Percentiles rank a stretch among this genome's conserved stretches.
phyloP scores from a whole-genome alignment of 2,888 invertebrate genomes.

The Lasioglossum morio region DNA sequence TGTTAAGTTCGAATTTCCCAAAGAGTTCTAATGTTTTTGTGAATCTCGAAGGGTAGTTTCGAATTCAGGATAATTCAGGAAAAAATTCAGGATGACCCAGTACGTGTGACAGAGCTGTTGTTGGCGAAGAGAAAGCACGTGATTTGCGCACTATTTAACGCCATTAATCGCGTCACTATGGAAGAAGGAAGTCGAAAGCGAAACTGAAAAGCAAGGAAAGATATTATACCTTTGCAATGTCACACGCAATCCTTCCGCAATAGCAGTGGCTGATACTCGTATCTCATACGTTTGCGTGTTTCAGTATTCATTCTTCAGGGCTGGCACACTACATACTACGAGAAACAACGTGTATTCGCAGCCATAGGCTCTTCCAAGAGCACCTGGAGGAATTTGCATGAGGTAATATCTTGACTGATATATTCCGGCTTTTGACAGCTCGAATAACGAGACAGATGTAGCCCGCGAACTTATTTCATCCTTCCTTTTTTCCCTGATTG shows the following conservation, averaged over 20 bases:
- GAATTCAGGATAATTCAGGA: background rate
- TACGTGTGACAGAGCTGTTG: background rate
- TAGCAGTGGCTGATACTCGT: slow-evolving; percentile 41
- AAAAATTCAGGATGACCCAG: background rate
- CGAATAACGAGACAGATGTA: slow-evolving; percentile 66
- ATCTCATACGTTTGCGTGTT: slow-evolving; percentile 58
- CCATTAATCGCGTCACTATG: slow-evolving; percentile 26
- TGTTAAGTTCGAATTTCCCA: background rate
- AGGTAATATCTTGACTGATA: slow-evolving; percentile 81
- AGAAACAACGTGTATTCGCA: slow-evolving; percentile 11
- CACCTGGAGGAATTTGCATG: slow-evolving; percentile 78
- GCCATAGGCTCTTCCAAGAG: slow-evolving; percentile 29
- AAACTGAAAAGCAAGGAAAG: slow-evolving; percentile 47
- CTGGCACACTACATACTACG: background rate
- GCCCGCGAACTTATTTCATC: slow-evolving; percentile 75
- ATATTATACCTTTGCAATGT: slow-evolving; percentile 52
- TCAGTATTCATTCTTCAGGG: slow-evolving; percentile 10
- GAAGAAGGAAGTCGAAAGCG: slow-evolving; percentile 30
- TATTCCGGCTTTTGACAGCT: slow-evolving; percentile 58
- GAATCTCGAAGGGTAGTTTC: background rate
- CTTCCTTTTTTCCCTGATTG: background rate
- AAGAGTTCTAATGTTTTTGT: background rate
- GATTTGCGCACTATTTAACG: slow-evolving; percentile 35
- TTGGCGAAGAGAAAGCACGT: background rate
- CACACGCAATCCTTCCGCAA: slow-evolving; percentile 20